These are phyloP conservation scores for Pentalonia nigronervosa DNA, from an alignment of 1,140 invertebrate genomes.

Conservation along the genomic window DNA sequence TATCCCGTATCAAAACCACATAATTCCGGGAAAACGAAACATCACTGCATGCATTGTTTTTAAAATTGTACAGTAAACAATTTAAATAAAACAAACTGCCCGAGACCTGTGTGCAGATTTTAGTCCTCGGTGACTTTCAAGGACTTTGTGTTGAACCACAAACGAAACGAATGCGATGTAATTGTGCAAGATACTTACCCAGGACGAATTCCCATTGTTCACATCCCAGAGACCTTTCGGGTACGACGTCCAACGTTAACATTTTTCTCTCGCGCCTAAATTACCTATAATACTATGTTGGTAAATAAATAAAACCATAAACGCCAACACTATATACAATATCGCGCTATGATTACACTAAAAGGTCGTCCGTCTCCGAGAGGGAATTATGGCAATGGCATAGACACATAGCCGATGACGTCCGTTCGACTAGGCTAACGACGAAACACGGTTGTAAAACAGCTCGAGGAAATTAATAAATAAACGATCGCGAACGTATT, in stretches of 20 bases:
- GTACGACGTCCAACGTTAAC: constrained; percentile 95
- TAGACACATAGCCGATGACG: not conserved
- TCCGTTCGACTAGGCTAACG: not conserved
- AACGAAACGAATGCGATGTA: not conserved
- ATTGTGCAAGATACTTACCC: constrained; percentile 73
- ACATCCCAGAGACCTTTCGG: constrained; percentile 92
- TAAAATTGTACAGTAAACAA: not conserved
- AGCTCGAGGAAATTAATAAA: not conserved
- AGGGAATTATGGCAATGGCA: not conserved
- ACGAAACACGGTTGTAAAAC: not conserved
- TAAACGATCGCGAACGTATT: not conserved
- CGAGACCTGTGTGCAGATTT: not conserved
- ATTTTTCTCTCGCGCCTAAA: constrained; percentile 67
- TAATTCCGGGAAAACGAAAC: not conserved
- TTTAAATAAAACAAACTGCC: not conserved
- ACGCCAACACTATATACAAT: not conserved
- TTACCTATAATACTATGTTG: not conserved
- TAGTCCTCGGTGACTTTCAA: not conserved
- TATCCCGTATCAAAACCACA: not conserved
- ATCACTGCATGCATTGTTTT: not conserved
- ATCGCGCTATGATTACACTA: not conserved
- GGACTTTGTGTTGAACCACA: not conserved
- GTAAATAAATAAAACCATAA: not conserved
- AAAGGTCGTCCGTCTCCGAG: not conserved
- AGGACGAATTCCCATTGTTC: constrained; percentile 97